Evolutionary conservation across 2,888 invertebrate species (phyloP).

Genomic region (Girardia tigrina): DNA sequence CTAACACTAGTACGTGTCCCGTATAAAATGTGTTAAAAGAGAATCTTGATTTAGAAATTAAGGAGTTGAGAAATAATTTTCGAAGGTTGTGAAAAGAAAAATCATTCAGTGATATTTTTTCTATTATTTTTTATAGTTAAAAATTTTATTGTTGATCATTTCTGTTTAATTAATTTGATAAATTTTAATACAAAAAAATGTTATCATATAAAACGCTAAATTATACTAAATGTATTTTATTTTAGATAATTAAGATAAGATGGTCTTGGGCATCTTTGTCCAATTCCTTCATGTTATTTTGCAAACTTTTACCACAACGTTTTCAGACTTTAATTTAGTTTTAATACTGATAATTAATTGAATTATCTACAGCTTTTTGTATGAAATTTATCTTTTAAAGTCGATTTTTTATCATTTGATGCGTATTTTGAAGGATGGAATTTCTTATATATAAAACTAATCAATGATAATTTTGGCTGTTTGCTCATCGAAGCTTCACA

Average conservation of each 20-base stretch:
- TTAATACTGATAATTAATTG: slow-evolving; percentile 2
- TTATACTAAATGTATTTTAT: slow-evolving; percentile 5
- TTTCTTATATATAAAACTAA: slow-evolving; percentile 10
- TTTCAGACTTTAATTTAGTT: slow-evolving; percentile 4
- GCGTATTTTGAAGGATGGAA: slow-evolving; percentile 9
- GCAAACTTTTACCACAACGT: slow-evolving; percentile 1
- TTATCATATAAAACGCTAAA: too few relatives aligned
- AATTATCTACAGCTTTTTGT: slow-evolving; percentile 7
- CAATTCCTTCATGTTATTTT: slow-evolving; percentile 12
- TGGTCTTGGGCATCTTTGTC: slow-evolving; percentile 2
- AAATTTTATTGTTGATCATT: too few relatives aligned
- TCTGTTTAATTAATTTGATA: too few relatives aligned
- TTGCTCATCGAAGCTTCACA: slow-evolving; percentile 1
- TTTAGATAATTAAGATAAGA: slow-evolving; percentile 16
- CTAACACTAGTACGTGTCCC: too few relatives aligned
- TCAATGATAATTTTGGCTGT: not conserved
- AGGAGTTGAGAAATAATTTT: too few relatives aligned
- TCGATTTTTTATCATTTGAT: not conserved
- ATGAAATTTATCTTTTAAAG: slow-evolving; percentile 4
- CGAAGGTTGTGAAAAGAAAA: not conserved
- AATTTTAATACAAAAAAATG: too few relatives aligned
- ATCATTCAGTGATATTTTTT: too few relatives aligned
- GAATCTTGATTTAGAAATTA: not conserved
- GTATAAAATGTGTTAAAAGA: too few relatives aligned
- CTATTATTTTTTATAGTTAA: too few relatives aligned